Evolutionary conservation across 2,888 invertebrate genomes (phyloP).

Genomic region (Drosophila hamatofila): DNA sequence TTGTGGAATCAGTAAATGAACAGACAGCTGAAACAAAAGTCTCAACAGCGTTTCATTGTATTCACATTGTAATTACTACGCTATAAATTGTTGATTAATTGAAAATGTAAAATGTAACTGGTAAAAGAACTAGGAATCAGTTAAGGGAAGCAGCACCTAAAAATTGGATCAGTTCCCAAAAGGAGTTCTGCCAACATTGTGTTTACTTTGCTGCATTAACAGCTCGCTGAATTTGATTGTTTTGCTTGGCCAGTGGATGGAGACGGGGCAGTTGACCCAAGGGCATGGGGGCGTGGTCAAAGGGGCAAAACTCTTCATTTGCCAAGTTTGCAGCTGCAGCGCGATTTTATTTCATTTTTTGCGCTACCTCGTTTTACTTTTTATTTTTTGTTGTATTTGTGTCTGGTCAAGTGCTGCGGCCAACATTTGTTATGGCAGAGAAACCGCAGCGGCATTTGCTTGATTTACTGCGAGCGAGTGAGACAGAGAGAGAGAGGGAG

Average conservation of each 20-base stretch:
- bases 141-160: background rate
- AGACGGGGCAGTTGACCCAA: slow-evolving; percentile 13
- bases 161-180: slow-evolving; percentile 20
- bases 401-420: slow-evolving; percentile 67
- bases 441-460: slow-evolving; percentile 66
- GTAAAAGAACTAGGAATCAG: background rate
- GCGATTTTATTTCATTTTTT: slow-evolving; percentile 7
- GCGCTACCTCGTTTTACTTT: background rate
- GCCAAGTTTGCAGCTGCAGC: slow-evolving; percentile 39
- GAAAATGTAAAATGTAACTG: slow-evolving; percentile 1
- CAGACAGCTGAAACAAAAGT: background rate
- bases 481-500: slow-evolving; percentile 11
- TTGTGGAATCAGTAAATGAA: background rate
- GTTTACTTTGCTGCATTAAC: slow-evolving; percentile 59
- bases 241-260: slow-evolving; percentile 22
- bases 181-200: slow-evolving; percentile 31
- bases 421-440: slow-evolving; percentile 67
- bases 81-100: background rate
- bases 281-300: background rate
- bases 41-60: background rate
- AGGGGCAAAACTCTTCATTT: slow-evolving; percentile 36
- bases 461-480: slow-evolving; percentile 43
- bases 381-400: slow-evolving; percentile 16
- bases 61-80: background rate
- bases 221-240: slow-evolving; percentile 54